phyloP scores from a whole-genome alignment of 2,797 vertebrate genomes.

The Sorex maritimensis region DNA sequence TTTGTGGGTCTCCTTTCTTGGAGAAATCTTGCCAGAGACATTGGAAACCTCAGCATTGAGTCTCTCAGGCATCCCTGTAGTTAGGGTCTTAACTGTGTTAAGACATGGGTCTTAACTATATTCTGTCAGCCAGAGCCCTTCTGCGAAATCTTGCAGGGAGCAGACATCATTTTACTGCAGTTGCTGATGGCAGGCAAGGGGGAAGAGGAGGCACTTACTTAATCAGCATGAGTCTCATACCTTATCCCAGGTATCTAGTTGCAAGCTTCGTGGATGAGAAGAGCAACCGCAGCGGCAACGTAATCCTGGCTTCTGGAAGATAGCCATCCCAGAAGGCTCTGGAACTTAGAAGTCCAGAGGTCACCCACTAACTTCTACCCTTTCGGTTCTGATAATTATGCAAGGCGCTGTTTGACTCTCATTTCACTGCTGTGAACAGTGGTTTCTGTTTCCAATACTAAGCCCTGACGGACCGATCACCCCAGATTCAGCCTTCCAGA shows the following conservation, averaged over 20 bases:
- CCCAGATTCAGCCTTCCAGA: neutral
- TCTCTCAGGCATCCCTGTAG: conserved; percentile 45
- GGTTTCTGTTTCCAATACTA: conserved; percentile 11
- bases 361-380: neutral
- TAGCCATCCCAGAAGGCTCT: no score
- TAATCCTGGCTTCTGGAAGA: neutral
- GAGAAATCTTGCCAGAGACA: conserved; percentile 37
- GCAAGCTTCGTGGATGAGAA: neutral
- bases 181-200: neutral
- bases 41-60: neutral
- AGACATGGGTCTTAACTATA: neutral
- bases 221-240: neutral
- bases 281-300: neutral
- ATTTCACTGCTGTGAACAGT: conserved; percentile 16
- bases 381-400: neutral
- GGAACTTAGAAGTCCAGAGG: neutral
- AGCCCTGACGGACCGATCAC: neutral
- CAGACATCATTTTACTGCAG: neutral
- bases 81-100: neutral
- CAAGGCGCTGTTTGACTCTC: neutral
- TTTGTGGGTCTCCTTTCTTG: neutral
- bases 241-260: neutral
- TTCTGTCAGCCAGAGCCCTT: neutral
- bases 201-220: neutral
- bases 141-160: neutral